Evolutionary conservation across 1,140 invertebrate genomes (phyloP).

Genomic region (Drosophila erecta): DNA sequence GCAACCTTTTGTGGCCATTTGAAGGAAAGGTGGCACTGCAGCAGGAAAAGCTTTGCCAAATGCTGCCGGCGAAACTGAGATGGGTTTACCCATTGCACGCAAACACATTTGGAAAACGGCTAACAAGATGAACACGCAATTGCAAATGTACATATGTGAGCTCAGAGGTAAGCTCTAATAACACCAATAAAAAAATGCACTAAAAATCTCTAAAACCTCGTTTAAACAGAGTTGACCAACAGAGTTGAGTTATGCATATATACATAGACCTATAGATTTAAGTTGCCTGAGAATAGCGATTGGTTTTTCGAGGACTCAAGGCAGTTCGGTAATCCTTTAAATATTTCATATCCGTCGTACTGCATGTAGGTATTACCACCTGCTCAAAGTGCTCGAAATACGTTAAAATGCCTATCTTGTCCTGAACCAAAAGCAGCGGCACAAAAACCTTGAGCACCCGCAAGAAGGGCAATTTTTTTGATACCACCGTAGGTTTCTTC

Average conservation of each 20-base stretch:
- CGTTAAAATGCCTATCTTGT: conserved; percentile 16
- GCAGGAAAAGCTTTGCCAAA: conserved; percentile 12
- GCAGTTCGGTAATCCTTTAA: conserved; percentile 38
- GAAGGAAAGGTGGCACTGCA: conserved; percentile 12
- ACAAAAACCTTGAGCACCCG: conserved; percentile 47
- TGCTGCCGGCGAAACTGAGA: background rate
- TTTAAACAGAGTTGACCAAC: too few species aligned
- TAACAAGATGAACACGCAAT: background rate
- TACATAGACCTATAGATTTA: too few species aligned
- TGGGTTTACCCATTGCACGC: conserved; percentile 1
- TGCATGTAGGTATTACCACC: conserved; percentile 10
- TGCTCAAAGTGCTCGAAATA: conserved; percentile 30
- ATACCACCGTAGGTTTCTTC: conserved; percentile 1
- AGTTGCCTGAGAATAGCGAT: too few species aligned
- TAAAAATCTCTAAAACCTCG: too few species aligned
- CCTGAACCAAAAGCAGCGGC: conserved; percentile 54
- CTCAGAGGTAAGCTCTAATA: background rate
- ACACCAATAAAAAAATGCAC: background rate
- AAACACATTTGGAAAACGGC: background rate
- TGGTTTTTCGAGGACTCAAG: conserved; percentile 1
- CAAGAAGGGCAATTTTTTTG: conserved; percentile 41
- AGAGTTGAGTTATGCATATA: background rate
- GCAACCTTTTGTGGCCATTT: conserved; percentile 42
- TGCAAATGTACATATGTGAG: background rate
- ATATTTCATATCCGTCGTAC: conserved; percentile 20